These are phyloP conservation scores for Zootermopsis nevadensis DNA, from an alignment of 2,888 invertebrate species.

Conservation along the genomic window DNA sequence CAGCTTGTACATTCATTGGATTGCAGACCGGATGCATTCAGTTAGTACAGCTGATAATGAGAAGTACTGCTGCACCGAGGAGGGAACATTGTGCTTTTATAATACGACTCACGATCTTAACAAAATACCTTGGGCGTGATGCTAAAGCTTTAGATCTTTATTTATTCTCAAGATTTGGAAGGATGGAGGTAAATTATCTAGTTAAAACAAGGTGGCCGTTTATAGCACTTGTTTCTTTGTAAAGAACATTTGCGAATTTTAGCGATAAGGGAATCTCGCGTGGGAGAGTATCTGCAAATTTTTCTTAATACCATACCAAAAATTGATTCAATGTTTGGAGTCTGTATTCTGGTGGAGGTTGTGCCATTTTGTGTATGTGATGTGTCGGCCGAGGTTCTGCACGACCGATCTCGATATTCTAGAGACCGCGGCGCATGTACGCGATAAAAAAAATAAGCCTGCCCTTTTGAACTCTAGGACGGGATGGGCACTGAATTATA, in stretches of 20 bases:
- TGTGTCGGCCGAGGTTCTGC: constrained; percentile 18
- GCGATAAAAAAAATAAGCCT: constrained; percentile 9
- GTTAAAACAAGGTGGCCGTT: neutral
- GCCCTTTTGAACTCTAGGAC: constrained; percentile 33
- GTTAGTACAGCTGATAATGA: too few species aligned
- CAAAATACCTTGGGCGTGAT: neutral
- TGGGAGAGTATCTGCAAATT: neutral
- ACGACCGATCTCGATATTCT: constrained; percentile 39
- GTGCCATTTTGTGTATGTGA: neutral
- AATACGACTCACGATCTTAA: too few species aligned
- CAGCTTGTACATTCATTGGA: too few species aligned
- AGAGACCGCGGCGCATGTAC: constrained; percentile 22
- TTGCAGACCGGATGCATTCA: too few species aligned
- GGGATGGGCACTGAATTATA: constrained; percentile 5
- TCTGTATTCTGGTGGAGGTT: neutral
- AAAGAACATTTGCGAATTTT: neutral
- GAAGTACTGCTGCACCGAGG: too few species aligned
- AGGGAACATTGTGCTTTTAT: neutral
- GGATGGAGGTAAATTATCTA: neutral
- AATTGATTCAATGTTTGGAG: too few species aligned
- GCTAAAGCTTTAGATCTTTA: neutral
- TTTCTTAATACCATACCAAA: neutral
- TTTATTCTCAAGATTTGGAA: neutral
- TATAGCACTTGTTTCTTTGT: neutral
- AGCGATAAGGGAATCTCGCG: neutral